Conservation (phyloP, 92 coral and sea anemone species). For the Nematostella vectensis region DNA sequence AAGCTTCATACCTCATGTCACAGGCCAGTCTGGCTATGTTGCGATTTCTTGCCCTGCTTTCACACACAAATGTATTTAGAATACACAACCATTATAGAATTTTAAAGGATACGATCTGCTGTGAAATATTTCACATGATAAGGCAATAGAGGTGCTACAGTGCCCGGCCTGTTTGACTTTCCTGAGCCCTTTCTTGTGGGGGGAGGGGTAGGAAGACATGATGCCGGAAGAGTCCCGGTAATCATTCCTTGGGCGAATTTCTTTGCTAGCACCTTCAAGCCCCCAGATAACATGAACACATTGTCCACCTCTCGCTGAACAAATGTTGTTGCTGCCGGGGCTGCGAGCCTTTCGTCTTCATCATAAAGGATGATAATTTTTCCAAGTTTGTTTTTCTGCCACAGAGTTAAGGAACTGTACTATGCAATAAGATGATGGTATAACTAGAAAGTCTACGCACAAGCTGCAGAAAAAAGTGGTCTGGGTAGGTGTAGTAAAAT, state of each 20-base stretch:
- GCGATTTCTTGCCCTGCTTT: too few species aligned
- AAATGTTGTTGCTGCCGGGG: conserved; percentile 76
- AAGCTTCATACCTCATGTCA: too few species aligned
- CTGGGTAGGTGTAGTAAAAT: too few species aligned
- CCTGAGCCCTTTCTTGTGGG: conserved; percentile 77
- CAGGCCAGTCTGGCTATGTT: too few species aligned
- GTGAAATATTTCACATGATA: conserved; percentile 67
- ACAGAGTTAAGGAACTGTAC: conserved; percentile 26
- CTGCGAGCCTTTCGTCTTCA: conserved; percentile 83
- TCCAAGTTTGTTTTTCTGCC: conserved; percentile 87
- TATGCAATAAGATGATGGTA: too few species aligned
- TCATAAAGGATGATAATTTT: conserved; percentile 88
- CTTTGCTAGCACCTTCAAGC: conserved; percentile 78
- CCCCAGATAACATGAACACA: conserved; percentile 92
- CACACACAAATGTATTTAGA: too few species aligned
- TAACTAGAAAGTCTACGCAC: too few species aligned
- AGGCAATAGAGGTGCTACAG: conserved; percentile 25
- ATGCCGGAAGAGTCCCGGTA: conserved; percentile 68
- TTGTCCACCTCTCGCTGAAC: conserved; percentile 91
- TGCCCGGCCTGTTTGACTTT: conserved; percentile 43
- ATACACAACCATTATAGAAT: too few species aligned
- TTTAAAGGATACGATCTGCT: conserved; percentile 78
- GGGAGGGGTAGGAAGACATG: conserved; percentile 90
- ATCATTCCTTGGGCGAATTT: conserved; percentile 86
- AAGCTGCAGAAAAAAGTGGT: too few species aligned